Evolutionary conservation across 2,888 invertebrate species (phyloP).

Genomic region (Mystacides longicornis): DNA sequence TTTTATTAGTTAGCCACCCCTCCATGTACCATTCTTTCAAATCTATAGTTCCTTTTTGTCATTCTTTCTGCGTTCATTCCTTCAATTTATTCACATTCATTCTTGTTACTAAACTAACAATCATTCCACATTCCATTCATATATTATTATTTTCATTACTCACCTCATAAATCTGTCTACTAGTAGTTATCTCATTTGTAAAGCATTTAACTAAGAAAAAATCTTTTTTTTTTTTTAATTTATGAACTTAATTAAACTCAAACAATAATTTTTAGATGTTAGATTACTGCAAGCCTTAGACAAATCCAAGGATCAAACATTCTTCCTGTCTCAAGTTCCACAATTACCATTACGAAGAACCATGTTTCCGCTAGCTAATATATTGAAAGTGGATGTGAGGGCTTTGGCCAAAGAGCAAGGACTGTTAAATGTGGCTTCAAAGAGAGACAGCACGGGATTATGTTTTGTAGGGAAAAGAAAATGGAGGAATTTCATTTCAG

Average conservation of each 20-base stretch:
- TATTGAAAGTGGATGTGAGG: slow-evolving; percentile 72
- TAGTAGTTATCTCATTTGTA: too few relatives aligned
- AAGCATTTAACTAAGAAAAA: neutral
- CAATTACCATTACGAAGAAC: slow-evolving; percentile 69
- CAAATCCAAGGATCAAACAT: slow-evolving; percentile 85
- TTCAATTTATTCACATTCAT: too few relatives aligned
- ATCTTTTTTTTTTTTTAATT: neutral
- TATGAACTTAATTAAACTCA: neutral
- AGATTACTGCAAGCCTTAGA: slow-evolving; percentile 67
- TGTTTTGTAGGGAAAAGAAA: slow-evolving; percentile 91
- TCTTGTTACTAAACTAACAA: too few relatives aligned
- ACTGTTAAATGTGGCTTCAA: slow-evolving; percentile 58
- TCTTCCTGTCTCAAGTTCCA: slow-evolving; percentile 82
- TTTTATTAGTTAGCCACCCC: too few relatives aligned
- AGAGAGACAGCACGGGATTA: slow-evolving; percentile 88
- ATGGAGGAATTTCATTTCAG: slow-evolving; percentile 81
- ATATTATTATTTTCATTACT: too few relatives aligned
- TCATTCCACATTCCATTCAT: too few relatives aligned
- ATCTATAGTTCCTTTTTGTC: too few relatives aligned
- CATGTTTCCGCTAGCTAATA: slow-evolving; percentile 85
- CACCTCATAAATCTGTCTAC: too few relatives aligned
- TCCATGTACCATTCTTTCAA: too few relatives aligned
- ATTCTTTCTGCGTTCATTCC: too few relatives aligned
- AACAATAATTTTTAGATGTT: slow-evolving; percentile 53
- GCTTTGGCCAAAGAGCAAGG: slow-evolving; percentile 64